These are phyloP conservation scores for Elysia crispata DNA, from an alignment of 2,888 invertebrate genomes.

Conservation along the genomic window DNA sequence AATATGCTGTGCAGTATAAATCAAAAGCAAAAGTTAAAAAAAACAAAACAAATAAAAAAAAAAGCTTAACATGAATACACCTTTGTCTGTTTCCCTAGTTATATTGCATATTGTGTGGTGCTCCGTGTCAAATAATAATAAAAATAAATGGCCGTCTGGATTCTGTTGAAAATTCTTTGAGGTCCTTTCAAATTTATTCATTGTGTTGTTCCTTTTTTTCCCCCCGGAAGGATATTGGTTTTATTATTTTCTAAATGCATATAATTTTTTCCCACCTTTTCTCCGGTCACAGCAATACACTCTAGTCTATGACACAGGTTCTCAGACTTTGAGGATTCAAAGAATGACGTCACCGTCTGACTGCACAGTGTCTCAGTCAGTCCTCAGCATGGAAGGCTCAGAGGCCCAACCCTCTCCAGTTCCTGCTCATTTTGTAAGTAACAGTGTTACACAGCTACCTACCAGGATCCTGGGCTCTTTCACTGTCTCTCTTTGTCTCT, in stretches of 20 bases:
- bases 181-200: neutral
- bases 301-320: conserved; percentile 61
- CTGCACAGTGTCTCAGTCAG: conserved; percentile 67
- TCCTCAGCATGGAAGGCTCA: conserved; percentile 53
- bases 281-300: conserved; percentile 56
- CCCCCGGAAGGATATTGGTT: neutral
- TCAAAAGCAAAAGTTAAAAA: too few species aligned
- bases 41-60: too few species aligned
- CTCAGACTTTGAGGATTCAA: conserved; percentile 60
- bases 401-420: conserved; percentile 54
- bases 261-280: neutral
- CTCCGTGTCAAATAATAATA: too few species aligned
- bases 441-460: too few species aligned
- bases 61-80: too few species aligned
- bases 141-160: too few species aligned
- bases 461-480: too few species aligned
- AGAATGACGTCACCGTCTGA: conserved; percentile 68
- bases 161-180: too few species aligned
- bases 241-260: neutral
- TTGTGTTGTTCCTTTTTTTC: neutral
- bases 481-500: too few species aligned
- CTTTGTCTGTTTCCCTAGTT: too few species aligned
- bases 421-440: conserved; percentile 52
- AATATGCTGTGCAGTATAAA: too few species aligned
- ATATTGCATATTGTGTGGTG: too few species aligned